Percentiles rank a stretch among this genome's conserved stretches.
Conservation (phyloP, 2,113 vertebrate species). For the Coptodon rendalli region DNA sequence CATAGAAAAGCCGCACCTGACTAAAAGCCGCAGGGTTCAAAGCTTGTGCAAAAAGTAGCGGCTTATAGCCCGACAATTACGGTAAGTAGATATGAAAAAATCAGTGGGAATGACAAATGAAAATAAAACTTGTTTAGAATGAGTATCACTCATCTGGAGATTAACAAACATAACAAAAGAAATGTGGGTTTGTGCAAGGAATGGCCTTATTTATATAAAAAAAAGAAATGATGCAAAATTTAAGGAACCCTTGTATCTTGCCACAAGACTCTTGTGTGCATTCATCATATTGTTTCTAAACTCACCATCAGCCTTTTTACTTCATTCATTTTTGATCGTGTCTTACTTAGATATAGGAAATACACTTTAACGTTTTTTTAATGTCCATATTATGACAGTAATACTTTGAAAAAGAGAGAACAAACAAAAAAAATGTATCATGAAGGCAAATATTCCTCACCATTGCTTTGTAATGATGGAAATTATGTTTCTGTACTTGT, state of each 20-base stretch:
- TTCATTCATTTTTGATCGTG: accelerated
- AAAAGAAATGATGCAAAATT: background rate
- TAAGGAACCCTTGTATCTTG: accelerated
- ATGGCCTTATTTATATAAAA: background rate
- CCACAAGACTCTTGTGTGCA: background rate
- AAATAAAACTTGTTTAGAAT: background rate
- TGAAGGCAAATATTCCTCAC: background rate
- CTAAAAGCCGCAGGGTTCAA: too few relatives aligned
- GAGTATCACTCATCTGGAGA: background rate
- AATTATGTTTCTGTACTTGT: background rate
- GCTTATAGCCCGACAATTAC: too few relatives aligned
- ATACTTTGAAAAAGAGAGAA: background rate
- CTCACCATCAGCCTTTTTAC: background rate
- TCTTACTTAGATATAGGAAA: background rate
- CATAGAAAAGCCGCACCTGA: too few relatives aligned
- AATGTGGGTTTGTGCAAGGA: accelerated
- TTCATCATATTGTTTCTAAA: background rate
- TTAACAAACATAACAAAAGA: background rate
- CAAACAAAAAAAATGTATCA: background rate
- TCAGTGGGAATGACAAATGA: background rate
- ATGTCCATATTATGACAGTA: accelerated
- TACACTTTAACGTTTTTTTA: background rate
- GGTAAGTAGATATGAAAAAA: background rate
- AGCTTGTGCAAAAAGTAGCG: too few relatives aligned
- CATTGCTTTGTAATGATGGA: background rate